These are phyloP conservation scores for Acrobasis repandana DNA, from an alignment of 2,888 invertebrate species.

Conservation along the genomic window DNA sequence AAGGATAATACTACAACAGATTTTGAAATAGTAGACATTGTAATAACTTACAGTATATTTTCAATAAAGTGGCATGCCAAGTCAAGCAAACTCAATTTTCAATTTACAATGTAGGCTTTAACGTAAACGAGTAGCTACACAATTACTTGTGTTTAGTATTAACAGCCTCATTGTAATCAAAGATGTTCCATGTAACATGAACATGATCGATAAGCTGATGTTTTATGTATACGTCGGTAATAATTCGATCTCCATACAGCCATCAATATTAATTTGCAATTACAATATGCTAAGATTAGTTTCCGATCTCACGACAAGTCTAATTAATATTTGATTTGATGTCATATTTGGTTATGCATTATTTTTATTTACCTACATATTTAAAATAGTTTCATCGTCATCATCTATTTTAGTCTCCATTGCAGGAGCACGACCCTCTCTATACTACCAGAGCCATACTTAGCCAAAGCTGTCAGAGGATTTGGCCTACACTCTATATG, in stretches of 20 bases:
- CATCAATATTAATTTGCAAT: slow-evolving; percentile 67
- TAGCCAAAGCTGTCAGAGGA: too few species aligned
- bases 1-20: background rate
- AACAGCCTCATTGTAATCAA: too few species aligned
- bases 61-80: too few species aligned
- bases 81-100: too few species aligned
- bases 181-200: background rate
- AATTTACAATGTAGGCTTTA: too few species aligned
- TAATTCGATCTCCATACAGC: slow-evolving; percentile 47
- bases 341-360: slow-evolving; percentile 21
- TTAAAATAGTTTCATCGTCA: background rate
- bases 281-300: slow-evolving; percentile 49
- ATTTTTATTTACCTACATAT: background rate
- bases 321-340: slow-evolving; percentile 42
- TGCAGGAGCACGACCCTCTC: too few species aligned
- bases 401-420: too few species aligned
- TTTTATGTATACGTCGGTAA: slow-evolving; percentile 52
- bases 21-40: background rate
- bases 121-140: too few species aligned
- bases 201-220: slow-evolving; percentile 44
- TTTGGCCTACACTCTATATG: too few species aligned
- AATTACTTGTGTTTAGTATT: too few species aligned
- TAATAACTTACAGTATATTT: background rate
- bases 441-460: too few species aligned
- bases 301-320: slow-evolving; percentile 33